Conservation (phyloP, 2,888 invertebrate genomes). For the Atrina japonica region DNA sequence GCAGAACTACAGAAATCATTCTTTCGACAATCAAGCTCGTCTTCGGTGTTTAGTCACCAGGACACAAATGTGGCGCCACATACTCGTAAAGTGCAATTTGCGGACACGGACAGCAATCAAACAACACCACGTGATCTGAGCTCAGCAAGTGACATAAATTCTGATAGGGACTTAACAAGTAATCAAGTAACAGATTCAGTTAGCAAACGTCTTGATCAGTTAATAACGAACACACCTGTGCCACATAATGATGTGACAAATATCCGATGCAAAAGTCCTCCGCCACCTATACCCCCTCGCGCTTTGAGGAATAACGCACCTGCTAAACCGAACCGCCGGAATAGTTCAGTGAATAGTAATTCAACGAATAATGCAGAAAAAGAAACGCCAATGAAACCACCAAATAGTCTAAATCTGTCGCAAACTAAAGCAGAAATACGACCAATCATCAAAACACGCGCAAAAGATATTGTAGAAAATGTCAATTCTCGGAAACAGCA, state of each 20-base stretch:
- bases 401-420: no score
- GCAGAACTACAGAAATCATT: slow-evolving; percentile 52
- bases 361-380: no score
- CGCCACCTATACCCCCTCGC: slow-evolving; percentile 16
- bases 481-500: no score
- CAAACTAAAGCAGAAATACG: no score
- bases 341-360: background rate
- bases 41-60: background rate
- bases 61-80: background rate
- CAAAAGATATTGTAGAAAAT: no score
- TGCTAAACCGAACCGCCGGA: background rate
- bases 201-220: slow-evolving; percentile 34
- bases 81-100: slow-evolving; percentile 22
- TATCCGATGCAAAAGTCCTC: slow-evolving; percentile 21
- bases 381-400: no score
- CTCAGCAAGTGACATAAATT: slow-evolving; percentile 14
- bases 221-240: slow-evolving; percentile 26
- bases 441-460: no score
- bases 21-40: slow-evolving; percentile 21
- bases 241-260: slow-evolving; percentile 8
- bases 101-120: slow-evolving; percentile 5
- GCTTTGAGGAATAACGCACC: background rate
- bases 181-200: slow-evolving; percentile 19
- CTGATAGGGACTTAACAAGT: background rate
- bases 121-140: background rate